Evolutionary conservation across 1,140 invertebrate species (phyloP).

Genomic region (Cyrtorhinus lividipennis): DNA sequence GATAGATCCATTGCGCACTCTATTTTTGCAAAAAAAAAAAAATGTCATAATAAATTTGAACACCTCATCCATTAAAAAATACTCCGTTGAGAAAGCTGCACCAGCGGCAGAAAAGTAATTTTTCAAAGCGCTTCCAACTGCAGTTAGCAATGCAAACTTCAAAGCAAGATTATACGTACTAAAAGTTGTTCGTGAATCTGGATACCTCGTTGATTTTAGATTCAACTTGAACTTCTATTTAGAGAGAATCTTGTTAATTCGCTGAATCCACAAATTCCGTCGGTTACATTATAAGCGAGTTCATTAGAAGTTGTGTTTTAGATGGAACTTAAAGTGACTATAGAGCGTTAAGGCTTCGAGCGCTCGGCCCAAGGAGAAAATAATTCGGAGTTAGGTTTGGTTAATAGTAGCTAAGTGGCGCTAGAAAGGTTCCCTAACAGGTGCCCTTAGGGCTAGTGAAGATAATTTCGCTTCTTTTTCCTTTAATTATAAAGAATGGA

Average conservation of each 20-base stretch:
- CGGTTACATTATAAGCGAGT: not conserved
- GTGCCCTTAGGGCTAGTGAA: slow-evolving; percentile 2
- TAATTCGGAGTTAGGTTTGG: slow-evolving; percentile 8
- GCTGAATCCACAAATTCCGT: not conserved
- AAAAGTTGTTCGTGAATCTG: no score
- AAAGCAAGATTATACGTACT: no score
- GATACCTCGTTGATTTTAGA: not conserved
- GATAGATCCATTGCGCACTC: no score
- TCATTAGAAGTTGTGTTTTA: not conserved
- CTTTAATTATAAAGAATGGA: slow-evolving; percentile 7
- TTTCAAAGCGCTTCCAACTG: no score
- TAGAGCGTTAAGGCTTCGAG: not conserved
- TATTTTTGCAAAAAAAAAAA: no score
- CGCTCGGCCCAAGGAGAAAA: not conserved
- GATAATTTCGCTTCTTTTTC: slow-evolving; percentile 8
- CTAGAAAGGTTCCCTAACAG: slow-evolving; percentile 9
- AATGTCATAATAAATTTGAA: no score
- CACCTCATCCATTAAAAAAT: no score
- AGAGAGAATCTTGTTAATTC: not conserved
- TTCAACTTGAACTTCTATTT: not conserved
- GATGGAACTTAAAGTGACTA: not conserved
- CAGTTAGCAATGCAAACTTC: no score
- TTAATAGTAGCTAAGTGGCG: slow-evolving; percentile 4
- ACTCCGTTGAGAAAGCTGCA: no score
- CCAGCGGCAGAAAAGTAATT: no score